Base-by-base conservation (phyloP, 2,113 vertebrate genomes). In the Oryzias curvinotus region DNA sequence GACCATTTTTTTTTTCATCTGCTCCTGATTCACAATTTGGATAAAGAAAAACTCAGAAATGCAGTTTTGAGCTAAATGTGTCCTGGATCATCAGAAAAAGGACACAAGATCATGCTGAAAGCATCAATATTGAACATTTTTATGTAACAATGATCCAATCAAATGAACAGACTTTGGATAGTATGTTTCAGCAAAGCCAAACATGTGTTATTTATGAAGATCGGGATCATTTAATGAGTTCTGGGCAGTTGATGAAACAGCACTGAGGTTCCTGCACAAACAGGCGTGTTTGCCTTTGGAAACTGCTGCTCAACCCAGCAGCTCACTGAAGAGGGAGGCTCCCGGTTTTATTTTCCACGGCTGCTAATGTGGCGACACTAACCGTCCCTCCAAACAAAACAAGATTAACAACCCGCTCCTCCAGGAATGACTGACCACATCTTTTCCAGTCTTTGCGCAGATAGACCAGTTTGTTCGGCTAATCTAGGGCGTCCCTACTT, bases 261-360 rank as follows among this genome's bases (percentile, higher is more conserved):
- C 36, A 25, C 23, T 44, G 42, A 1, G 5, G 25, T 59, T 55
- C 50, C 46, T 19, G 23, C 16, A 73, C 83, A 83, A 82, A 86
- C 57, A 58, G 17, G 18, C 0, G n/a, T 68, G 74, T 87, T 86
- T 89, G 79, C 75, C 55, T 60, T 72, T 45, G 51, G 53, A 56
- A 57, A 57, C 67, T 21, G 7, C 51, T 63, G 44, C 57, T 62
- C 25, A 52, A n/a, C 1, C 49, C 62, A 56, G 64, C 68, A 65
- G 65, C 78, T 75, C 25, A 52, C 59, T 81, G 61, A 72, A 68
- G 25, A 62, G 28, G 65, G 62, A 15, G 25, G 47, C 49, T 25
- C 5, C 30, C 14, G 4, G 65, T 15, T 16, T 77, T 57, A 57
- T 60, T 81, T 85, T 82, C 73, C 68, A 80, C 57, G 36, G 52